phyloP scores from a whole-genome alignment of 2,797 vertebrate species.

The Ceryle rudis region DNA sequence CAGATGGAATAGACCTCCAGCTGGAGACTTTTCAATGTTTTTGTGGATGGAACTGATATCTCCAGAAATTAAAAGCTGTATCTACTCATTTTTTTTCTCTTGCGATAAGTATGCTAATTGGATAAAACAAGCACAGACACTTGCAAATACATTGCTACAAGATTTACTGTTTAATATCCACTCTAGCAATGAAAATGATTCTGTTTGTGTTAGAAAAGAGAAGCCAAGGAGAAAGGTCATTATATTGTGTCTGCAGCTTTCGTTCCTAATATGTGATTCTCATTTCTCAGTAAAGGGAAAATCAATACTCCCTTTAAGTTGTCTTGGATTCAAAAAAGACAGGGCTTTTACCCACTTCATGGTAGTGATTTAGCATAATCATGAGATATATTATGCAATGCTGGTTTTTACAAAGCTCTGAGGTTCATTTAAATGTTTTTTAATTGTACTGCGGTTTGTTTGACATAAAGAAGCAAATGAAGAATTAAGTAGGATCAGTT shows the following conservation, averaged over 20 bases:
- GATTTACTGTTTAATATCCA: slow-evolving; percentile 72
- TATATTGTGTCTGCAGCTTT: slow-evolving; percentile 72
- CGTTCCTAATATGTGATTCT: slow-evolving; percentile 67
- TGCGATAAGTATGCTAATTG: slow-evolving; percentile 53
- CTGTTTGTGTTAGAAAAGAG: slow-evolving; percentile 73
- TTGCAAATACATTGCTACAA: slow-evolving; percentile 49
- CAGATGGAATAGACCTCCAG: slow-evolving; percentile 63
- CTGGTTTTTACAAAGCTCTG: slow-evolving; percentile 40
- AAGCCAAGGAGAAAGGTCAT: slow-evolving; percentile 73
- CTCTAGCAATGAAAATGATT: slow-evolving; percentile 67
- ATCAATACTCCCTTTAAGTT: slow-evolving; percentile 77
- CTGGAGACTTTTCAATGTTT: slow-evolving; percentile 48
- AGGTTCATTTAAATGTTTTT: slow-evolving; percentile 22
- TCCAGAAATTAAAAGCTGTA: slow-evolving; percentile 61
- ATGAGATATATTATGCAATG: slow-evolving; percentile 19
- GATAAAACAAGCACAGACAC: slow-evolving; percentile 46
- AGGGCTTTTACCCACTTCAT: slow-evolving; percentile 48
- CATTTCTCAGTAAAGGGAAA: slow-evolving; percentile 75
- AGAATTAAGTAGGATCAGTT: not conserved
- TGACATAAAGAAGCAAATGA: not conserved
- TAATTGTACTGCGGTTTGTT: not conserved
- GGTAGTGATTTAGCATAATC: slow-evolving; percentile 48
- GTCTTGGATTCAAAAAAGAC: slow-evolving; percentile 62
- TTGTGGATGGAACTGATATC: slow-evolving; percentile 41
- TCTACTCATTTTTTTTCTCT: not conserved